Base-by-base conservation (phyloP, 2,888 invertebrate genomes). In the Schrankia costaestrigalis region DNA sequence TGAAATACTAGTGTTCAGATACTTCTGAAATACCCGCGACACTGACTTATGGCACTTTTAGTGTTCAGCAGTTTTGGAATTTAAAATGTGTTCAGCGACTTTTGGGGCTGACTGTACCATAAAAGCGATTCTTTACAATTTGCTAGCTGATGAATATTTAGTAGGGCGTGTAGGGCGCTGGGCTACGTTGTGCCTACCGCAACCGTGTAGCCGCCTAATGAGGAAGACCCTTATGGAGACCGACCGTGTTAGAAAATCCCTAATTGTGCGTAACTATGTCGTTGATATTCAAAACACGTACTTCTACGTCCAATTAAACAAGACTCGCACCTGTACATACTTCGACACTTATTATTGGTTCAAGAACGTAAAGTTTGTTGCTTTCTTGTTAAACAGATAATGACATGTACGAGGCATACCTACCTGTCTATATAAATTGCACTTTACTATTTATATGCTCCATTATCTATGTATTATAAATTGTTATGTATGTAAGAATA, bases 91-190 rank as follows among this genome's bases (percentile, higher is more conserved):
- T n/a, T n/a, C n/a, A n/a, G n/a, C n/a, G n/a, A n/a, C n/a, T n/a
- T n/a, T n/a, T n/a, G n/a, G n/a, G n/a, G n/a, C n/a, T n/a, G n/a
- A n/a, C n/a, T n/a, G n/a, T 64, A 56, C 62, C 56, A 66, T 76
- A 70, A 71, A 72, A 56, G 68, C 65, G 60, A 67, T 70, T 70
- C 67, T 70, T 76, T 77, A 73, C 69, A 70, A 75, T 78, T 74
- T 73, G 70, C 69, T 63, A 38, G 57, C 60, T 69, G 67, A 73
- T 84, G 78, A 83, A 84, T 84, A 85, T 79, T 83, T 73, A 81
- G 66, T 67, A 71, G 71, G 64, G 63, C 55, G 52, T 59, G 56
- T 53, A 56, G 45, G 53, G 57, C 51, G 54, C 45, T 49, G 58
- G 57, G 46, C 51, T 36, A 47, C 52, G 47, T 53, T 57, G 53